Evolutionary conservation across 2,888 invertebrate species (phyloP).

Genomic region (Nephrotoma appendiculata): DNA sequence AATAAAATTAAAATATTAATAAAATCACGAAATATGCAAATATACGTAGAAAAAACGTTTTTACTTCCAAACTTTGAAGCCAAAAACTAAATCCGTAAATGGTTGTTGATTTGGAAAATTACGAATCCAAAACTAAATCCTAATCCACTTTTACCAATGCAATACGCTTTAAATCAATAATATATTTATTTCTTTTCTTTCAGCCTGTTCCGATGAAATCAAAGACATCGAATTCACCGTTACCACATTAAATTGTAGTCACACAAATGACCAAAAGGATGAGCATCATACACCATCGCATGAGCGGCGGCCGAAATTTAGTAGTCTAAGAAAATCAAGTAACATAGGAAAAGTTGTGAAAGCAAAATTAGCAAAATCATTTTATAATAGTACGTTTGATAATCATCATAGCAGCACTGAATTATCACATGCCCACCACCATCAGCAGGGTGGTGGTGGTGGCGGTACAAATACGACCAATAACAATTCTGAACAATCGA

Average conservation of each 20-base stretch:
- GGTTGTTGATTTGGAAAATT: too few relatives aligned
- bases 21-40: too few relatives aligned
- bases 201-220: conserved; percentile 61
- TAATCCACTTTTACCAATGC: too few relatives aligned
- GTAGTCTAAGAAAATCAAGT: conserved; percentile 37
- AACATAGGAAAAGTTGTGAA: conserved; percentile 39
- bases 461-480: conserved; percentile 5
- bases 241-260: conserved; percentile 64
- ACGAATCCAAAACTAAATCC: too few relatives aligned
- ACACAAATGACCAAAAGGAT: conserved; percentile 26
- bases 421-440: not conserved
- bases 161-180: too few relatives aligned
- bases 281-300: conserved; percentile 33
- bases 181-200: conserved; percentile 22
- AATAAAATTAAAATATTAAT: too few relatives aligned
- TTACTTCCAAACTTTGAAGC: too few relatives aligned
- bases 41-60: too few relatives aligned
- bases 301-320: conserved; percentile 27
- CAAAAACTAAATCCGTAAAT: too few relatives aligned
- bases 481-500: conserved; percentile 5
- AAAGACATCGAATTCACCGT: conserved; percentile 80
- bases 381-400: conserved; percentile 28
- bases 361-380: conserved; percentile 37
- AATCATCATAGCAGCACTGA: not conserved
- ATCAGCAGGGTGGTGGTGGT: not conserved